phyloP scores from a whole-genome alignment of 2,888 invertebrate genomes.

The Lithophane semibrunnea region DNA sequence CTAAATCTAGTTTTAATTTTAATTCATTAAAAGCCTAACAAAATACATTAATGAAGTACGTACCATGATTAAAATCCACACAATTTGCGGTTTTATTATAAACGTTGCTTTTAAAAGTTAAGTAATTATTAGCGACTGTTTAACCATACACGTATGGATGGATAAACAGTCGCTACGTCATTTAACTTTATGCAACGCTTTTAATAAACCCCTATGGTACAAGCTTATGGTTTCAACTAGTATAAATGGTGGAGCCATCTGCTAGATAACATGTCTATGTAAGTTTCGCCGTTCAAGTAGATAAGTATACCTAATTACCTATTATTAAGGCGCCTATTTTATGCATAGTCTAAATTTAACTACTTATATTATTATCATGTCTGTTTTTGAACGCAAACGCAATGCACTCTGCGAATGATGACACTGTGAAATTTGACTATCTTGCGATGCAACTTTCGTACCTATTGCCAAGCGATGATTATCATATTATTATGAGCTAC shows the following conservation, averaged over 20 bases:
- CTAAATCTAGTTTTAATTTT: background rate
- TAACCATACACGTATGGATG: too few species aligned
- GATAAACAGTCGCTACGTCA: too few species aligned
- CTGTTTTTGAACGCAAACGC: slow-evolving; percentile 8
- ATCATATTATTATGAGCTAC: slow-evolving; percentile 33
- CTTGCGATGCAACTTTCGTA: slow-evolving; percentile 47
- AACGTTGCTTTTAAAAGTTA: too few species aligned
- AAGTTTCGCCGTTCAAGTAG: background rate
- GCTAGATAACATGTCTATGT: too few species aligned
- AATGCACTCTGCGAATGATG: slow-evolving; percentile 36
- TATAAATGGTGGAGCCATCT: background rate
- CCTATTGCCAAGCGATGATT: slow-evolving; percentile 57
- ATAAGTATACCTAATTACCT: background rate
- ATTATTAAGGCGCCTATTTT: slow-evolving; percentile 5
- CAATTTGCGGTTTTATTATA: background rate
- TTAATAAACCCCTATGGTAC: background rate
- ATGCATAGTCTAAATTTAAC: background rate
- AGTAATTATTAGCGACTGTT: too few species aligned
- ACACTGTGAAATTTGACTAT: slow-evolving; percentile 59
- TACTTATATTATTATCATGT: slow-evolving; percentile 5
- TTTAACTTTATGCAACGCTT: too few species aligned
- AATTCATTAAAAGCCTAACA: background rate
- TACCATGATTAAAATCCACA: background rate
- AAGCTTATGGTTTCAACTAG: background rate
- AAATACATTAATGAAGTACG: too few species aligned